phyloP scores from a whole-genome alignment of 2,888 invertebrate genomes.

The Diploptera punctata region DNA sequence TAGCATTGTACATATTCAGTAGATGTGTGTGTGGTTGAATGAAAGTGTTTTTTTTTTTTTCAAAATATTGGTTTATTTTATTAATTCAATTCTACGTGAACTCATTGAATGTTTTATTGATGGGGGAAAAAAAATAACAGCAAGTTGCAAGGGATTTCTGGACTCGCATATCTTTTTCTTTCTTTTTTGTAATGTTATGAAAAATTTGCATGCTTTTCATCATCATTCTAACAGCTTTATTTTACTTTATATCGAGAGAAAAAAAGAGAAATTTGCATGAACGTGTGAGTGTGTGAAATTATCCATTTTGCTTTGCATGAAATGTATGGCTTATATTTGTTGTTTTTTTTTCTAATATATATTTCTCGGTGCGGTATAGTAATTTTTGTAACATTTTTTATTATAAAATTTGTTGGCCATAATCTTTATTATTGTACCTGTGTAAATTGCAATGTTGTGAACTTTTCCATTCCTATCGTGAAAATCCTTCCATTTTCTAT shows the following conservation, averaged over 20 bases:
- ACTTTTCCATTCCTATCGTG: not conserved
- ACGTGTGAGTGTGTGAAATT: constrained; percentile 9
- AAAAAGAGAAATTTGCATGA: constrained; percentile 17
- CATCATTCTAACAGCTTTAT: too few relatives aligned
- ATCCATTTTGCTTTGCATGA: not conserved
- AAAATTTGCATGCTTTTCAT: constrained; percentile 17
- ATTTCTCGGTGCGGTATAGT: not conserved
- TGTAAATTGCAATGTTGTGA: constrained; percentile 9
- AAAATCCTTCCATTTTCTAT: not conserved
- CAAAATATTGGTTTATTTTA: too few relatives aligned
- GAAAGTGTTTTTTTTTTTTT: too few relatives aligned
- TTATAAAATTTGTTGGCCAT: not conserved
- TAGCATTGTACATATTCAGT: constrained; percentile 2
- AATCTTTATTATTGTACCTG: not conserved
- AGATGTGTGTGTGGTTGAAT: constrained; percentile 1
- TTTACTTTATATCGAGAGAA: too few relatives aligned
- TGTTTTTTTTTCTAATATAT: not conserved
- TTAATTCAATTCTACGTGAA: not conserved
- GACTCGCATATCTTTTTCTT: constrained; percentile 15
- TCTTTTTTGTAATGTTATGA: not conserved
- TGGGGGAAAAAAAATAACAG: not conserved
- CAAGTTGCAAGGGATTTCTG: constrained; percentile 35
- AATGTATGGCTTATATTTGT: not conserved
- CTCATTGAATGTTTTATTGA: not conserved
- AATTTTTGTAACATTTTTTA: not conserved